Percentiles rank a stretch among this genome's conserved stretches.
These are phyloP conservation scores for Eulithis prunata DNA, from an alignment of 2,888 invertebrate species.

Conservation along the genomic window DNA sequence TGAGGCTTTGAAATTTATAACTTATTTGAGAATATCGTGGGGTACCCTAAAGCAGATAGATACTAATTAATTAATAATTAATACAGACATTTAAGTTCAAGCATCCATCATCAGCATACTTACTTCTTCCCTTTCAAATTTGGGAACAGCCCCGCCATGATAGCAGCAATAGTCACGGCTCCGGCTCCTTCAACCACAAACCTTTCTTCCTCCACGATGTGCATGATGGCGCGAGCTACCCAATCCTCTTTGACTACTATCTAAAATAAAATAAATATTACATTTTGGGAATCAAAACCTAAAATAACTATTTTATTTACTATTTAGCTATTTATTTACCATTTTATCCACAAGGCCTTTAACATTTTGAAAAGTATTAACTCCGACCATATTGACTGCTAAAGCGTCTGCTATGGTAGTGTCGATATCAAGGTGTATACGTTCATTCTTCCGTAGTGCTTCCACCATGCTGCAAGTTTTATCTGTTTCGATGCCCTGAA, in stretches of 20 bases:
- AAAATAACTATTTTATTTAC: not conserved
- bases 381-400: constrained; percentile 67
- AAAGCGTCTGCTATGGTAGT: constrained; percentile 94
- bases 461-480: constrained; percentile 73
- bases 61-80: too few species aligned
- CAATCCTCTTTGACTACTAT: constrained; percentile 93
- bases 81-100: too few species aligned
- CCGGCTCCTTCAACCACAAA: constrained; percentile 96
- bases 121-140: constrained; percentile 94
- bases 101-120: constrained; percentile 34
- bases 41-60: too few species aligned
- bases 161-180: constrained; percentile 91
- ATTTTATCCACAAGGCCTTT: constrained; percentile 76
- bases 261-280: constrained; percentile 53
- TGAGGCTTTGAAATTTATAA: too few species aligned
- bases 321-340: constrained; percentile 49
- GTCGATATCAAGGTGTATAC: constrained; percentile 86
- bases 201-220: constrained; percentile 92
- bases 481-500: constrained; percentile 72
- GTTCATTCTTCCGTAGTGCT: constrained; percentile 86
- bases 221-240: constrained; percentile 92
- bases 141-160: constrained; percentile 90
- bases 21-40: too few species aligned
- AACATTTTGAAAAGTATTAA: constrained; percentile 70
- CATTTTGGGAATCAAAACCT: not conserved